phyloP scores from a whole-genome alignment of 2,888 invertebrate species.

The Andrena bicolor region DNA sequence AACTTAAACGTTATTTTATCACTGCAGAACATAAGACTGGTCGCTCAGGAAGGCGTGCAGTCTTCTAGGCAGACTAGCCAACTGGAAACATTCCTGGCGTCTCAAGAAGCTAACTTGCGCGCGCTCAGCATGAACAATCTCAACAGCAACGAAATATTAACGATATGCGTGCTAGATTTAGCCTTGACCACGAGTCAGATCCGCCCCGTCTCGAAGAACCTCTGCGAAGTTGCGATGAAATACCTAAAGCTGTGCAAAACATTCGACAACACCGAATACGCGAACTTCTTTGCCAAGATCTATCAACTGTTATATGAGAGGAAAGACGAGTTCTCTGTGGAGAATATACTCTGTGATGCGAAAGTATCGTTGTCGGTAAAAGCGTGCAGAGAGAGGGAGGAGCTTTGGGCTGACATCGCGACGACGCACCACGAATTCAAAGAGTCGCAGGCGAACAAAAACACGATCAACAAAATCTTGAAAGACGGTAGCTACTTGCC shows the following conservation, averaged over 20 bases:
- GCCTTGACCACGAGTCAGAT: conserved; percentile 78
- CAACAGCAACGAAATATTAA: conserved; percentile 74
- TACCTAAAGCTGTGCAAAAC: conserved; percentile 75
- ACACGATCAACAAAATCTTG: conserved; percentile 40
- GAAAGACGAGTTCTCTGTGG: conserved; percentile 66
- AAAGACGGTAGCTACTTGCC: conserved; percentile 47
- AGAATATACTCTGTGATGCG: conserved; percentile 74
- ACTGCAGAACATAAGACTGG: conserved; percentile 79
- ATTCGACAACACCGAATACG: conserved; percentile 69
- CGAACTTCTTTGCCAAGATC: conserved; percentile 74
- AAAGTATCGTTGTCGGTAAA: conserved; percentile 73
- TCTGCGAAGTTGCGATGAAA: conserved; percentile 80
- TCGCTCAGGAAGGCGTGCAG: conserved; percentile 79
- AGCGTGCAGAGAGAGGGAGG: conserved; percentile 72
- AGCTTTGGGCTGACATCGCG: conserved; percentile 76
- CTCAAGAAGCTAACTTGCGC: conserved; percentile 76
- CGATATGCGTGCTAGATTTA: conserved; percentile 80
- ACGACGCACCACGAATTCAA: conserved; percentile 60
- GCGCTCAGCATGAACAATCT: conserved; percentile 62
- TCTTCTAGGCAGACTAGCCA: conserved; percentile 78
- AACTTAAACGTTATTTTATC: not conserved
- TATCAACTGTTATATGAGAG: conserved; percentile 73
- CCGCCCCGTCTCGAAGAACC: conserved; percentile 72
- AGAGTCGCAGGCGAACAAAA: conserved; percentile 43
- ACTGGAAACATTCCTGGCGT: conserved; percentile 82